Percentiles rank a stretch among this genome's conserved stretches.
Conservation (phyloP, 2,888 invertebrate genomes). For the Eupeodes latifasciatus region DNA sequence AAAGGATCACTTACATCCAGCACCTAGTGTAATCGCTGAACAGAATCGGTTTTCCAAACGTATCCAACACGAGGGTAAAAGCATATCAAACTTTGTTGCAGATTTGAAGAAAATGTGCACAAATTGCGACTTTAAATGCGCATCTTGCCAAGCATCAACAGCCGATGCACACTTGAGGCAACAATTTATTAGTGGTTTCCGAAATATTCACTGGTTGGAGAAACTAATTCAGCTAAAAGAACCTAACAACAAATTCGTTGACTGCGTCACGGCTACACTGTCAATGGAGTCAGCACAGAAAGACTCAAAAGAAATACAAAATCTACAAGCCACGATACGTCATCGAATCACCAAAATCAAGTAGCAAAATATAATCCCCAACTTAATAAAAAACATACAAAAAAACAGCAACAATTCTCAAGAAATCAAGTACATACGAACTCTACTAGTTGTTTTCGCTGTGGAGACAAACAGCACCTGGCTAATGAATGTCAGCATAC, state of each 20-base stretch:
- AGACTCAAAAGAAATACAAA: slow-evolving; percentile 53
- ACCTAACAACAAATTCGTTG: slow-evolving; percentile 23
- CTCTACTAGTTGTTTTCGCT: background rate
- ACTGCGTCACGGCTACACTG: slow-evolving; percentile 27
- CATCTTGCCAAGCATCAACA: slow-evolving; percentile 35
- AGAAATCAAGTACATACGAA: background rate
- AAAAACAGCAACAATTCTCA: background rate
- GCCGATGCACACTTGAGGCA: slow-evolving; percentile 39
- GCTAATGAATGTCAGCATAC: background rate
- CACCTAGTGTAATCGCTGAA: slow-evolving; percentile 17
- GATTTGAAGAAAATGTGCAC: slow-evolving; percentile 46
- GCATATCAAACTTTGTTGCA: slow-evolving; percentile 51
- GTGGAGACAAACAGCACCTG: slow-evolving; percentile 16
- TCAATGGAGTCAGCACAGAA: slow-evolving; percentile 44
- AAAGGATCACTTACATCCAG: slow-evolving; percentile 9
- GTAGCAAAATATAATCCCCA: background rate
- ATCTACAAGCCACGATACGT: slow-evolving; percentile 32
- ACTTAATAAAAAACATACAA: background rate
- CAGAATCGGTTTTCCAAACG: background rate
- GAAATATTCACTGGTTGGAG: slow-evolving; percentile 45
- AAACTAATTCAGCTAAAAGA: slow-evolving; percentile 46
- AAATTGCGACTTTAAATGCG: slow-evolving; percentile 26
- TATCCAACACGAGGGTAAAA: slow-evolving; percentile 39
- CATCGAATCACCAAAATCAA: slow-evolving; percentile 27
- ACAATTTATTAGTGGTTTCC: slow-evolving; percentile 44